phyloP scores from a whole-genome alignment of 2,888 invertebrate genomes.

The Drosophila anomalipes region DNA sequence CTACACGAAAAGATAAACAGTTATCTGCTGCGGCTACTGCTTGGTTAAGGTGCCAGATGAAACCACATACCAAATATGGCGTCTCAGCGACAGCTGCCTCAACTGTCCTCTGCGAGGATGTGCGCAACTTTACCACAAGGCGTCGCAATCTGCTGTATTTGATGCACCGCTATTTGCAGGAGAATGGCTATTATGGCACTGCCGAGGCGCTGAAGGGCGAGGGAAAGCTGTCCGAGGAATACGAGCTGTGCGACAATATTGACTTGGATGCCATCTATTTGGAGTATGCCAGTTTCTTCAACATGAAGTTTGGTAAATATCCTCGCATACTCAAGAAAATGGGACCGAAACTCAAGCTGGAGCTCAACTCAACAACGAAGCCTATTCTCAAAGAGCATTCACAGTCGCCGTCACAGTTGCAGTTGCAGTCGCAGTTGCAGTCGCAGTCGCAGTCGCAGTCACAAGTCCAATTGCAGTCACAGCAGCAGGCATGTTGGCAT shows the following conservation, averaged over 20 bases:
- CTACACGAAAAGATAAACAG: neutral
- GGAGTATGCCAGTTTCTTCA: slow-evolving; percentile 95
- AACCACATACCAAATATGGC: slow-evolving; percentile 68
- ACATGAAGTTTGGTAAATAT: slow-evolving; percentile 93
- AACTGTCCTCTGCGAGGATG: slow-evolving; percentile 74
- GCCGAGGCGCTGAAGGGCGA: slow-evolving; percentile 90
- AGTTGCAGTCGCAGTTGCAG: neutral
- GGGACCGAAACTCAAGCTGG: slow-evolving; percentile 68
- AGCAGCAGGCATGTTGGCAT: slow-evolving; percentile 11
- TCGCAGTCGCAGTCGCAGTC: slow-evolving; percentile 14
- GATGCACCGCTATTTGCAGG: slow-evolving; percentile 89
- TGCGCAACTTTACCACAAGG: slow-evolving; percentile 81
- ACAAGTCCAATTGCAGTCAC: slow-evolving; percentile 41
- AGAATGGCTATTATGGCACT: slow-evolving; percentile 88
- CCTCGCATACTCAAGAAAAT: slow-evolving; percentile 90
- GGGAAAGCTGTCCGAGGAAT: slow-evolving; percentile 89
- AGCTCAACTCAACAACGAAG: slow-evolving; percentile 37
- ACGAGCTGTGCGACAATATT: slow-evolving; percentile 95
- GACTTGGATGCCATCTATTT: slow-evolving; percentile 94
- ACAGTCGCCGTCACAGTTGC: slow-evolving; percentile 11
- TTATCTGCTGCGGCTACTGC: neutral
- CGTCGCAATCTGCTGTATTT: slow-evolving; percentile 88
- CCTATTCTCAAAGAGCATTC: neutral
- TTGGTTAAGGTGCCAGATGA: slow-evolving; percentile 36
- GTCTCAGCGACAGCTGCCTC: slow-evolving; percentile 61